Base-by-base conservation (phyloP, 2,797 vertebrate species). In the Siniperca obscura region DNA sequence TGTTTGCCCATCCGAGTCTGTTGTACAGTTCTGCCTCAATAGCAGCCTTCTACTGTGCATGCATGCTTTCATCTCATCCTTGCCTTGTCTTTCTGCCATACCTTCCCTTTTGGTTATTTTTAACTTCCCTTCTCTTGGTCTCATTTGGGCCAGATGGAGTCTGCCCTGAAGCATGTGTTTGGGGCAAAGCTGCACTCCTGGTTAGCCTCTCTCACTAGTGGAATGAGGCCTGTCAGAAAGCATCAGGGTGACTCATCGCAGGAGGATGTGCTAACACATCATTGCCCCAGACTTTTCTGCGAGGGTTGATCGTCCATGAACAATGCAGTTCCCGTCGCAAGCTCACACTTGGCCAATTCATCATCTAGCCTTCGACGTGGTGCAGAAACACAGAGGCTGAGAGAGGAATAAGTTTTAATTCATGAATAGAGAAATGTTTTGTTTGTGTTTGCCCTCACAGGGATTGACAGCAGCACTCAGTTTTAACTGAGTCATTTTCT, bases 241-340 rank as follows among this genome's bases (percentile, higher is more conserved):
- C 91, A 94, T 95, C 94, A 93, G 93, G 87, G 87, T 93, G 93
- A 94, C 91, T 95, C 93, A 92, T 95, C 89, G 93, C 90, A 80
- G 88, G 89, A 90, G 91, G 89, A 91, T 80, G 90, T 86, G 92
- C 90, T 89, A 94, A 94, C 93, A 94, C 92, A 93, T 93, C 92
- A 94, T 93, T 88, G 91, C 92, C 86, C 76, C 72, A 61, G 92
- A 93, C 91, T 88, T 93, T 86, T 92, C 86, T 83, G 87, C 48
- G 50, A 92, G 84, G 83, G 90, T 88, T 86, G 94, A 94, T 94
- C 86, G 87, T 90, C 90, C 93, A 91, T 94, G 92, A 95, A 94
- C 93, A 92, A 92, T 93, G 90, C 78, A 91, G 87, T 91, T 90
- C 84, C 84, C 40, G 62, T 91, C 69, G 53, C 81, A 38, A 80